Evolutionary conservation across 2,888 invertebrate genomes (phyloP), one percentile per base, ranked within the genome.

Genomic region (Trissoscelio sp.): DNA sequence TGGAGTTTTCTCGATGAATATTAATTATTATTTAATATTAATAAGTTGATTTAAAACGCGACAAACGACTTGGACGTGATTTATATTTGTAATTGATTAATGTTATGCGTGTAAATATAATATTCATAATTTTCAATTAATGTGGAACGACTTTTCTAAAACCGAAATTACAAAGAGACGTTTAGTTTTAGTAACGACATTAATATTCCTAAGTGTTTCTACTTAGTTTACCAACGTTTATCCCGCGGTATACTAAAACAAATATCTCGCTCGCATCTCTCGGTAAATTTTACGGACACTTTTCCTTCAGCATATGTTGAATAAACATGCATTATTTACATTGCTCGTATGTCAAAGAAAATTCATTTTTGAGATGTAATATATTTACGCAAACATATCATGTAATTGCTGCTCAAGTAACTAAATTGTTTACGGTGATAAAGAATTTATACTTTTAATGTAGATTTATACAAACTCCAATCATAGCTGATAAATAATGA

Each of bases 241-340:
- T 58, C 28, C 11, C 60, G 37, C 55, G 14, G 2, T 12, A 20
- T 51, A 9, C 5, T 24, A 12, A 51, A 51, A 18, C 12, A 51
- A 18, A 24, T 37, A 34, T 55, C 62, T 66, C n/a, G n/a, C n/a
- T 24, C 44, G 62, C 53, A 39, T 66, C 55, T 44, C 46, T n/a
- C 31, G 3, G 31, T 31, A 31, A 31, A 31, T 31, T 31, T 31
- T 31, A 31, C 31, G 31, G 6, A 31, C 31, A 2, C 4, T 31
- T 31, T 3, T 3, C 4, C 4, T 3, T 1, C 2, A 0, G 1
- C 1, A 7, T 7, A 31, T 31, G 31, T 31, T 7, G 9, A 31
- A 31, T 31, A 31, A 31, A 31, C 9, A 31, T 31, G 9, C 31
- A 31, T 2, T 31, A 31, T 31, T 31, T 31, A 31, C n/a, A 51